phyloP scores from a whole-genome alignment of 2,113 vertebrate genomes.

The Isichthys henryi region DNA sequence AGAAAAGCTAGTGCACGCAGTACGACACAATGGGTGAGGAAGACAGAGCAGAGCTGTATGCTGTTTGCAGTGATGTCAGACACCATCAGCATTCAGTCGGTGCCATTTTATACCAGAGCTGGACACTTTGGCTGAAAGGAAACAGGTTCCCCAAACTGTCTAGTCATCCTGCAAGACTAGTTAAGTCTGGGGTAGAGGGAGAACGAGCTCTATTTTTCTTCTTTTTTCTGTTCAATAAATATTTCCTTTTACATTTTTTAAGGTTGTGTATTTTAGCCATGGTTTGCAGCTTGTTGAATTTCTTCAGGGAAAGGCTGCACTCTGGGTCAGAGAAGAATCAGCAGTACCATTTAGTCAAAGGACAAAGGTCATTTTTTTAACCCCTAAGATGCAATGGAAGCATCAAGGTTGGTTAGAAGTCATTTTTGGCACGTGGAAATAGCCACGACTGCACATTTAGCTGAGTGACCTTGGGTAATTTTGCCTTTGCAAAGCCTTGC shows the following conservation, averaged over 20 bases:
- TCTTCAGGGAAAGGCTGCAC: background rate
- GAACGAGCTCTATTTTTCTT: background rate
- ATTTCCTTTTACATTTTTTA: background rate
- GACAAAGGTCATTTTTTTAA: background rate
- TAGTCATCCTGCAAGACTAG: background rate
- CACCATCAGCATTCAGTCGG: background rate
- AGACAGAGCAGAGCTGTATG: background rate
- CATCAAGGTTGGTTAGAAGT: background rate
- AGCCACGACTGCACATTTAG: background rate
- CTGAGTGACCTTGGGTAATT: background rate
- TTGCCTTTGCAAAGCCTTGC: background rate
- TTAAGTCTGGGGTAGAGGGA: background rate
- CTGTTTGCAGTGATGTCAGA: background rate
- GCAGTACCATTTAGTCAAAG: background rate
- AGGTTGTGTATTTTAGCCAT: background rate
- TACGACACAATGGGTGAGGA: background rate
- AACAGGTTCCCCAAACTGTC: background rate
- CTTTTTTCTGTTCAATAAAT: background rate
- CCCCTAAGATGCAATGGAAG: background rate
- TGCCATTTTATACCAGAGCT: background rate
- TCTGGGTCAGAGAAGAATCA: background rate
- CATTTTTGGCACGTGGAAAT: background rate
- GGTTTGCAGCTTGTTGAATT: constrained; percentile 16
- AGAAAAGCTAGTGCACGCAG: background rate
- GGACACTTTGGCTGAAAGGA: background rate